phyloP scores from a whole-genome alignment of 2,113 vertebrate genomes.

The Rhinolophus ferrumequinum region DNA sequence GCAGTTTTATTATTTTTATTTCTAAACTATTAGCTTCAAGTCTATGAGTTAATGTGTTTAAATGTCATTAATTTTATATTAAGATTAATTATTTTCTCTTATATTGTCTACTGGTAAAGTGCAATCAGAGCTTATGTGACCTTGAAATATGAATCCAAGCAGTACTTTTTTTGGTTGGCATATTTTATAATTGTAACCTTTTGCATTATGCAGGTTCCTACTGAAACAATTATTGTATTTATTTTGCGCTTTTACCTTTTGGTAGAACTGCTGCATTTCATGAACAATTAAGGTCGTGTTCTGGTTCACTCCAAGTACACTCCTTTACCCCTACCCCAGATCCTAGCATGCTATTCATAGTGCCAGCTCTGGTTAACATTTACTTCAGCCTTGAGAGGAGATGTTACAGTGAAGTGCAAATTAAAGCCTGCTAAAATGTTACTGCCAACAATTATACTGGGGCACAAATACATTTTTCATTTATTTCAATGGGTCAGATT shows the following conservation, averaged over 20 bases:
- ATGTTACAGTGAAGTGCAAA: constrained; percentile 87
- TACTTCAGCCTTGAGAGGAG: constrained; percentile 79
- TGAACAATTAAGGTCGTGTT: constrained; percentile 69
- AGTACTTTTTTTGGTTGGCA: not conserved
- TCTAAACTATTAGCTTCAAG: constrained; percentile 26
- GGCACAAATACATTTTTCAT: constrained; percentile 86
- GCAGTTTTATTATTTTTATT: constrained; percentile 36
- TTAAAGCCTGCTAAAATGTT: constrained; percentile 86
- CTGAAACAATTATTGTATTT: constrained; percentile 60
- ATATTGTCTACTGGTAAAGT: not conserved
- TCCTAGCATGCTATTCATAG: constrained; percentile 52
- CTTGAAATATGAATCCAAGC: constrained; percentile 54
- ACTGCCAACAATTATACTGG: constrained; percentile 87
- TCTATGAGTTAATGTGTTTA: constrained; percentile 20
- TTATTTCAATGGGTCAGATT: constrained; percentile 89
- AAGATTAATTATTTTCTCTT: constrained; percentile 50
- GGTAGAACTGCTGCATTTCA: constrained; percentile 55
- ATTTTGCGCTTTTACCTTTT: constrained; percentile 57
- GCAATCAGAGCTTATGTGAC: constrained; percentile 17
- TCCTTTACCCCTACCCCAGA: constrained; percentile 52
- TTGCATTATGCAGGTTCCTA: constrained; percentile 29
- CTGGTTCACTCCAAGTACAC: constrained; percentile 42
- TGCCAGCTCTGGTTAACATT: constrained; percentile 80
- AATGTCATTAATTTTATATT: constrained; percentile 59
- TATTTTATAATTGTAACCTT: not conserved